Evolutionary conservation across 2,888 invertebrate species (phyloP), one percentile per base, ranked within the genome.

Genomic region (Octodonta nipae): DNA sequence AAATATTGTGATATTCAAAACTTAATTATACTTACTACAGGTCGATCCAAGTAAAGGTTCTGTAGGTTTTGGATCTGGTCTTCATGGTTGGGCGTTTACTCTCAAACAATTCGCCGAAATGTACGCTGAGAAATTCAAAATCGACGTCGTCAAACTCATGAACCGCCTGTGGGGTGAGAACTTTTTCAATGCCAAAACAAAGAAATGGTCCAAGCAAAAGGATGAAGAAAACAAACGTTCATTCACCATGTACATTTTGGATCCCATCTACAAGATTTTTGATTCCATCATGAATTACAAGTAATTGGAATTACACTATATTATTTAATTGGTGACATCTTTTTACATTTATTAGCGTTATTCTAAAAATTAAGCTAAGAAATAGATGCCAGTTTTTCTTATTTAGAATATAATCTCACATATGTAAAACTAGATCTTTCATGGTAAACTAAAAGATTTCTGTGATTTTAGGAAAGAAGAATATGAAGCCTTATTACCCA

Each of bases 11-110:
- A 26, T 17, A 24, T n/a, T 26, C 13, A 15, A 47, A 20, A 17
- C 8, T 12, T 14, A 26, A 28, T 3, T 1, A 25, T n/a, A 31
- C 24, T 29, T 34, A 34, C 36, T 41, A 10, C 38, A 77, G 76
- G 78, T 86, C 49, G 93, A 95, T 65, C 96, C 98, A 49, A 86
- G 89, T 66, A 88, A 86, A 68, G 98, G 98, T 50, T 96, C 93
- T 41, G 98, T 99, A 41, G 98, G 98, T 58, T 99, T 99, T 44
- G 98, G 98, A 41, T 95, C 96, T 14, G 98, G 98, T 54, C 85
- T 99, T 42, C 98, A 99, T 64, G 96, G 98, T 44, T 99, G 98
- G 98, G 98, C 96, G 30, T 99, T 98, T 67, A 98, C 98, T 42
- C 75, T 99, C 46, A 99, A 98, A 70, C 96, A 99, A 71, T 98